Evolutionary conservation across 2,888 invertebrate genomes (phyloP), one percentile per base, ranked within the genome.

Genomic region (Anorthoa munda): DNA sequence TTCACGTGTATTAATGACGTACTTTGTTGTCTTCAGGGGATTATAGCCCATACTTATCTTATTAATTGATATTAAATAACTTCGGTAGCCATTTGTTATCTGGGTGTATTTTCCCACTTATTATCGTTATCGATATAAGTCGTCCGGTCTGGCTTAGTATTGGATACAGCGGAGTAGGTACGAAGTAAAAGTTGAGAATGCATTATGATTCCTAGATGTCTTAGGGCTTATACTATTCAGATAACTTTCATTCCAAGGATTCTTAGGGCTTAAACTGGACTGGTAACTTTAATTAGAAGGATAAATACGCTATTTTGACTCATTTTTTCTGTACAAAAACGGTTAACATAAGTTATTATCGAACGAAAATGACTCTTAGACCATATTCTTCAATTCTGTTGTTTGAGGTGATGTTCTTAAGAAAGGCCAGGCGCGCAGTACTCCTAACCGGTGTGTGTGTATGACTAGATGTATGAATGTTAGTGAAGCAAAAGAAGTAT

Each of bases 61-160:
- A 21, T 21, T 51, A 65, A 66, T 66, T 53, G 13, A 48, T 60
- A 15, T 39, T 45, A 31, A 23, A 79, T 46, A 63, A 79, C 58
- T 48, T 18, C 39, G 46, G 56, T 50, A 61, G 60, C 56, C 11
- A 60, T 53, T 48, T n/a, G 11, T 65, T 65, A 65, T 60, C 59
- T 13, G 4, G 18, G 13, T 23, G 50, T 77, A 61, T 75, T 77
- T 80, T 39, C 66, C 66, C 18, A 39, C 15, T 56, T 12, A 4
- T 56, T 81, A 77, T 81, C 66, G 13, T 66, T 81, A 77, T 75
- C n/a, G 13, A 13, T 75, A 26, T 77, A 75, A 66, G 31, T 75
- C 55, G 18, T 81, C 21, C 61, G n/a, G 18, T 81, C 21, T 65
- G n/a, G 50, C 51, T 74, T 60, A 79, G 26, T 64, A n/a, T n/a